Conservation (phyloP, 2,797 vertebrate species). For the Acrossocheilus fasciatus region DNA sequence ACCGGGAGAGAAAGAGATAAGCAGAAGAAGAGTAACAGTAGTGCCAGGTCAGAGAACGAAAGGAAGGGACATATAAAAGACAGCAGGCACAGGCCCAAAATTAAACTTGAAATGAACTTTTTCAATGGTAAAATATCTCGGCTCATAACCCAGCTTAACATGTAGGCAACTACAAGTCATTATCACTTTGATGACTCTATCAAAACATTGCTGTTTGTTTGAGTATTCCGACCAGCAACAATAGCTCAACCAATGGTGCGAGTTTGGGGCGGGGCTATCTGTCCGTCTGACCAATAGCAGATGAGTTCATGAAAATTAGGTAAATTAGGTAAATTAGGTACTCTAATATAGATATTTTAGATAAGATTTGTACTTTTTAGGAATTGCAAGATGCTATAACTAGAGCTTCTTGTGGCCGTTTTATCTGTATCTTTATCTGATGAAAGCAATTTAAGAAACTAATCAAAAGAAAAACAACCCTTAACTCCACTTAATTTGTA, state of each 20-base stretch:
- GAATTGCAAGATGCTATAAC: not conserved
- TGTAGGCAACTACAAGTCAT: not conserved
- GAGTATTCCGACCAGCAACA: not conserved
- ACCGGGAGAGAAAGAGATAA: conserved; percentile 24
- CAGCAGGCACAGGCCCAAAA: not conserved
- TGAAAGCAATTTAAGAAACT: not conserved
- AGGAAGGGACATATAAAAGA: not conserved
- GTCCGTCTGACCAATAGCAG: not conserved
- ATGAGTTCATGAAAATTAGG: not conserved
- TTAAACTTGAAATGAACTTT: not conserved
- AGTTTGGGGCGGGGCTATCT: not conserved
- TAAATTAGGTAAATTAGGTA: no score
- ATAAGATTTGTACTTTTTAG: not conserved
- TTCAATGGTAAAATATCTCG: not conserved
- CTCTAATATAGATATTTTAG: not conserved
- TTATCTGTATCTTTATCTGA: not conserved
- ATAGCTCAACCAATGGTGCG: not conserved
- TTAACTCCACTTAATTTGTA: not conserved
- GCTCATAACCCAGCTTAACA: not conserved
- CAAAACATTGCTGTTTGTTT: not conserved
- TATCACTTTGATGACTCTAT: not conserved
- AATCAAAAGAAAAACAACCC: not conserved
- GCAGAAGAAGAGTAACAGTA: conserved; percentile 1
- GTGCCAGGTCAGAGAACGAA: not conserved
- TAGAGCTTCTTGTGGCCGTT: not conserved